Conservation (phyloP, 2,797 vertebrate genomes). For the Iguana delicatissima region DNA sequence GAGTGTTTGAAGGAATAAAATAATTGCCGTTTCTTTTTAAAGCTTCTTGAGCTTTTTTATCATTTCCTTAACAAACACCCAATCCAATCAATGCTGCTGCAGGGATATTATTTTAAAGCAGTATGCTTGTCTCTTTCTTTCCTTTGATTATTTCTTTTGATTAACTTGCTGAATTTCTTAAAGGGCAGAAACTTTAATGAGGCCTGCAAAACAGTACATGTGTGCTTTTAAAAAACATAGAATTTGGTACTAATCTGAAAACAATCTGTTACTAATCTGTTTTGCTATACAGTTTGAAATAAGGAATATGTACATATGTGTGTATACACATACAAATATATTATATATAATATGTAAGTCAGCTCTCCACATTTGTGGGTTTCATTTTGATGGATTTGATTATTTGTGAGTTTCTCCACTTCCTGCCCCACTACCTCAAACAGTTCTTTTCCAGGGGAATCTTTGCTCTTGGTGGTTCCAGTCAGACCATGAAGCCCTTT, state of each 20-base stretch:
- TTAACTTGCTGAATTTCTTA: constrained; percentile 32
- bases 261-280: not conserved
- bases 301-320: not conserved
- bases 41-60: not conserved
- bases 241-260: not conserved
- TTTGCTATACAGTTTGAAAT: not conserved
- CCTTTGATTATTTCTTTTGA: not conserved
- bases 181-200: not conserved
- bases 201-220: not conserved
- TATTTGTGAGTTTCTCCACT: too few species aligned
- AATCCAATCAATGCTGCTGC: not conserved
- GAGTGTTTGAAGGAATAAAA: not conserved
- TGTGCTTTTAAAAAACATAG: not conserved
- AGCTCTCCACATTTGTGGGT: too few species aligned
- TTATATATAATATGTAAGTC: too few species aligned
- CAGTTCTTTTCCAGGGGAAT: too few species aligned
- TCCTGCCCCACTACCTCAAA: too few species aligned
- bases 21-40: not conserved
- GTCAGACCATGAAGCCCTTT: too few species aligned
- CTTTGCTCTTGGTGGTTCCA: too few species aligned
- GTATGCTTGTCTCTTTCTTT: not conserved
- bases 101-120: not conserved
- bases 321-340: not conserved
- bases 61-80: fast-evolving
- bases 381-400: too few species aligned